Evolutionary conservation across 2,888 invertebrate species (phyloP), one percentile per base, ranked within the genome.

Genomic region (Limnephilus marmoratus): DNA sequence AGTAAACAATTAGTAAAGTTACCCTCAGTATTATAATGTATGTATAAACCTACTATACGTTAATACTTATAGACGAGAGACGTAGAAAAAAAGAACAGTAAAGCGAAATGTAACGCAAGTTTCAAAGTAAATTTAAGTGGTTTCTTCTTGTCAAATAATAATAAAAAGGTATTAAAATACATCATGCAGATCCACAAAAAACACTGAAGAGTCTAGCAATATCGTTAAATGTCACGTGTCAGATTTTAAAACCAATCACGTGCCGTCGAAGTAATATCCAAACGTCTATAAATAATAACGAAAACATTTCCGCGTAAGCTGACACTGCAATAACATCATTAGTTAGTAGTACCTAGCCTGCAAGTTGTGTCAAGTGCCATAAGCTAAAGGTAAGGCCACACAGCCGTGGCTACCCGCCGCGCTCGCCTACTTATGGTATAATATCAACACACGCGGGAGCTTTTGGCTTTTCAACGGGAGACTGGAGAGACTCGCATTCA

Each of bases 281-380:
- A 68, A 18, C 68, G 53, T 18, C 18, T 18, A 18, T 68, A 68
- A n/a, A 68, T 68, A 68, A 9, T n/a, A 68, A 68, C 5, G 68
- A 68, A 68, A 68, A 68, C 68, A 68, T 68, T 68, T n/a, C 68
- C 68, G n/a, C 12, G 92, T 92, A 92, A 92, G 34, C 85, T 41
- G 92, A 92, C 37, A 89, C 91, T 89, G 81, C 29, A 87, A 92
- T 88, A 92, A 91, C 91, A 92, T 91, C 92, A 91, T 92, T 92
- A 92, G 92, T 92, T 92, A 91, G 90, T 24, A 24, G 24, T 68
- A 15, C 49, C 3, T 15, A 49, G 49, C 15, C 45, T 45, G 45
- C 1, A 9, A 24, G 24, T 91, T 87, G 85, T 92, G 91, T 91
- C 90, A 86, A 90, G 91, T 91, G 92, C 68, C 24, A 9, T 4